Evolutionary conservation across 2,888 invertebrate species (phyloP), one percentile per base, ranked within the genome.

Genomic region (Drosophila lutescens): DNA sequence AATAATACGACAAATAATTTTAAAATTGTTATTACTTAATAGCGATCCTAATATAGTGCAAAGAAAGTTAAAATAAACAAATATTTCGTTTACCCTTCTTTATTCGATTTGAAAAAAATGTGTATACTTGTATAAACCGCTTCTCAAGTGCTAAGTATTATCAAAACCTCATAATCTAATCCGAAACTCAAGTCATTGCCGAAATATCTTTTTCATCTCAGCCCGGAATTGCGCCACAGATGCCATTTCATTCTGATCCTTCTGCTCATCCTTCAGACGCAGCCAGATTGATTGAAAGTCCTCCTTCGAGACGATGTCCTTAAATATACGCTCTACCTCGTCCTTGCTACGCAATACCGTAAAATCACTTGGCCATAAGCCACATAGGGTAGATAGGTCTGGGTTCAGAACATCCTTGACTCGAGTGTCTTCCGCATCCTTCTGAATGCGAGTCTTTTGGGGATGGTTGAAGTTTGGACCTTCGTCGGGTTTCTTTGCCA

Each of bases 171-270:
- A 4, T 36, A n/a, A n/a, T n/a, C n/a, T n/a, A n/a, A n/a, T n/a
- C n/a, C n/a, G n/a, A n/a, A n/a, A n/a, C n/a, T n/a, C n/a, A n/a
- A n/a, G n/a, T 40, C 40, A 7, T 6, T 20, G n/a, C n/a, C 3
- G 5, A n/a, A 4, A 8, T 13, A 15, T 2, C 47, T 44, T 76
- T 17, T 63, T 80, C 72, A 80, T 77, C 4, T 54, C 49, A 1
- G 61, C 68, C 9, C 83, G 83, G 8, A 86, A 83, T 43, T 80
- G 75, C 0, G 7, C 9, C 2, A 80, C 61, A 4, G 65, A 66
- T 2, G 23, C 55, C 68, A 66, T 55, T 2, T 26, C 32, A 8
- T 34, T 5, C 6, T 46, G 26, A 13, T 67, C 55, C 9, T 23
- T 40, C 1, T 32, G 32, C 4, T 66, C 32, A 10, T 4, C 44